A percentile compares a stretch with the other conserved stretches of the same genome.
Evolutionary conservation across 2,888 invertebrate genomes (phyloP).

Genomic region (Congeria kusceri): DNA sequence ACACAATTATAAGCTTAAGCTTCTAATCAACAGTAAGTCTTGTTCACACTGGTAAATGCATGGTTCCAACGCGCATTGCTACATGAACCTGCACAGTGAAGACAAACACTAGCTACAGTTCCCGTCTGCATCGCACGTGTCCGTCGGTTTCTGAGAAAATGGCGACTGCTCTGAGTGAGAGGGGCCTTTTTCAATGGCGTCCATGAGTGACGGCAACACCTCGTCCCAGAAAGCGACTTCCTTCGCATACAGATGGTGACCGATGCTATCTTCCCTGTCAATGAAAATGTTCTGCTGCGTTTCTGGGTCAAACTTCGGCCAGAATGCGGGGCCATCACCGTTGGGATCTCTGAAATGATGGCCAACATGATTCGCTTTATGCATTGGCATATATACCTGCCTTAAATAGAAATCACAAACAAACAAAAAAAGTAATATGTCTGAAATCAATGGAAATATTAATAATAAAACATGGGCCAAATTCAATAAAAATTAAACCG

Average conservation of each 20-base stretch:
- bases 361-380: no score
- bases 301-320: not conserved
- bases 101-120: not conserved
- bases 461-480: no score
- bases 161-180: not conserved
- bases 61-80: no score
- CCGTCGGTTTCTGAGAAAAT: not conserved
- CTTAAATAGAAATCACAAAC: no score
- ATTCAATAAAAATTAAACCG: no score
- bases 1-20: no score
- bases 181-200: not conserved
- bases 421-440: no score
- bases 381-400: no score
- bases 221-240: slow-evolving; percentile 9
- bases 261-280: not conserved
- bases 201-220: slow-evolving; percentile 3
- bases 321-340: not conserved
- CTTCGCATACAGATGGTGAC: slow-evolving; percentile 2
- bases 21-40: no score
- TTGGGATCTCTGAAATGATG: not conserved
- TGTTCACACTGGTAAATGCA: no score
- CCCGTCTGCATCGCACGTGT: not conserved
- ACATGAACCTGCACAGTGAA: no score
- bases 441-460: no score
- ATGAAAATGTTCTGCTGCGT: not conserved